Evolutionary conservation across 2,888 invertebrate species (phyloP).

Genomic region (Griposia aprilina): DNA sequence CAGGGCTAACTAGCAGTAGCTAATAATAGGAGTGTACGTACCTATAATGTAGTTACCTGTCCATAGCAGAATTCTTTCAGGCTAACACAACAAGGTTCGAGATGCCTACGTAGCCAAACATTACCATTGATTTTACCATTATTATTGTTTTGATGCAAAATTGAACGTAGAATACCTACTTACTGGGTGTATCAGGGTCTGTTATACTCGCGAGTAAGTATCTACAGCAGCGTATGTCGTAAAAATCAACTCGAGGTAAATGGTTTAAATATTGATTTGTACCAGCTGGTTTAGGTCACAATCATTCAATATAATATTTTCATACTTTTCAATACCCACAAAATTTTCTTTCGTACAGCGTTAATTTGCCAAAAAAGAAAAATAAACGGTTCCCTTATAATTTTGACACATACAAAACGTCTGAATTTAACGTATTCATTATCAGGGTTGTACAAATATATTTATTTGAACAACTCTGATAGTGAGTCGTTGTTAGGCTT

Average conservation of each 20-base stretch:
- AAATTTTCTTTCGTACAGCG: background rate
- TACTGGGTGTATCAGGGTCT: constrained; percentile 15
- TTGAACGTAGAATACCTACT: constrained; percentile 14
- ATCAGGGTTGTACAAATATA: constrained; percentile 42
- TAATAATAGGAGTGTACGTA: background rate
- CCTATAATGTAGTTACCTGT: background rate
- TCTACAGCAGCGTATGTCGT: constrained; percentile 29
- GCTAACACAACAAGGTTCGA: background rate
- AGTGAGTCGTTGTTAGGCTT: no score
- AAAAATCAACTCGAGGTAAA: constrained; percentile 47
- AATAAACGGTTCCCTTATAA: no score
- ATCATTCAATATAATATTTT: constrained; percentile 25
- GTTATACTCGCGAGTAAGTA: constrained; percentile 5
- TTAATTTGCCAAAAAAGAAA: background rate
- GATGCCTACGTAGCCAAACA: background rate
- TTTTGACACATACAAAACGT: background rate
- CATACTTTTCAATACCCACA: background rate
- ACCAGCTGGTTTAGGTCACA: constrained; percentile 15
- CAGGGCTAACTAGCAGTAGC: constrained; percentile 30
- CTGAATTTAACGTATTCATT: constrained; percentile 32
- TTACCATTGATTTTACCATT: constrained; percentile 32
- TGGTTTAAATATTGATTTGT: constrained; percentile 54
- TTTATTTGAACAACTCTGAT: no score
- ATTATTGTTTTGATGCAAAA: constrained; percentile 44
- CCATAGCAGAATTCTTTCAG: background rate